Conservation (phyloP, 2,888 invertebrate species). For the Athalia rosae region DNA sequence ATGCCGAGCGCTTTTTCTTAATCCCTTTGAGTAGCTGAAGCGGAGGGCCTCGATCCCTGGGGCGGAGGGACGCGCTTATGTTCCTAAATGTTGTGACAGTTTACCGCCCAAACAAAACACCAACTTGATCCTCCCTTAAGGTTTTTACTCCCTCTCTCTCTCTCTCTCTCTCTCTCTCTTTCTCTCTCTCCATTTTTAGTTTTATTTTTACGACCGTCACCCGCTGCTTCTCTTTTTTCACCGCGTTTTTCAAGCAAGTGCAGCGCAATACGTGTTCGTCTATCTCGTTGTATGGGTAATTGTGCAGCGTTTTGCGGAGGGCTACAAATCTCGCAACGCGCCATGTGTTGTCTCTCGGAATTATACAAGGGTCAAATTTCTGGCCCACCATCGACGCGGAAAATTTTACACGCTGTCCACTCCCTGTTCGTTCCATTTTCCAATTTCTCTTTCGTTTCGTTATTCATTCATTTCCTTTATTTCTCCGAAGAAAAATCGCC, state of each 20-base stretch:
- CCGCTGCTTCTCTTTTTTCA: conserved; percentile 53
- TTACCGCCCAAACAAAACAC: conserved; percentile 65
- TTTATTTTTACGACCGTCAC: conserved; percentile 48
- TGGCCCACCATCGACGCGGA: conserved; percentile 29
- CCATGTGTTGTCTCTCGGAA: background rate
- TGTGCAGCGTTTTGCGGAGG: conserved; percentile 24
- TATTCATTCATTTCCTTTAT: background rate
- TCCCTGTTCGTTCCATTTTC: too few relatives aligned
- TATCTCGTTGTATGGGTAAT: background rate
- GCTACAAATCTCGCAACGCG: background rate
- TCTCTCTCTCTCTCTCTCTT: background rate
- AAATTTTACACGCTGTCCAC: background rate
- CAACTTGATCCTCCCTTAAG: conserved; percentile 47
- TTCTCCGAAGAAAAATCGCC: too few relatives aligned
- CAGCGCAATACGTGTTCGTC: conserved; percentile 40
- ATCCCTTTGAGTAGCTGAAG: conserved; percentile 22
- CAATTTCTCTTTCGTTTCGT: background rate
- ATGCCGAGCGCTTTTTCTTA: conserved; percentile 36
- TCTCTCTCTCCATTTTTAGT: conserved; percentile 13
- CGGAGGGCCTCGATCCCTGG: conserved; percentile 7
- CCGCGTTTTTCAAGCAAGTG: conserved; percentile 55
- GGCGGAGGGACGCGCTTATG: background rate
- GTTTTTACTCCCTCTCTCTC: conserved; percentile 18
- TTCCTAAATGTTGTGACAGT: conserved; percentile 68
- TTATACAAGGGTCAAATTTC: conserved; percentile 39